A percentile compares a stretch with the other conserved stretches of the same genome.
Evolutionary conservation across 1,140 invertebrate genomes (phyloP).

Genomic region (Aphelinus certus): DNA sequence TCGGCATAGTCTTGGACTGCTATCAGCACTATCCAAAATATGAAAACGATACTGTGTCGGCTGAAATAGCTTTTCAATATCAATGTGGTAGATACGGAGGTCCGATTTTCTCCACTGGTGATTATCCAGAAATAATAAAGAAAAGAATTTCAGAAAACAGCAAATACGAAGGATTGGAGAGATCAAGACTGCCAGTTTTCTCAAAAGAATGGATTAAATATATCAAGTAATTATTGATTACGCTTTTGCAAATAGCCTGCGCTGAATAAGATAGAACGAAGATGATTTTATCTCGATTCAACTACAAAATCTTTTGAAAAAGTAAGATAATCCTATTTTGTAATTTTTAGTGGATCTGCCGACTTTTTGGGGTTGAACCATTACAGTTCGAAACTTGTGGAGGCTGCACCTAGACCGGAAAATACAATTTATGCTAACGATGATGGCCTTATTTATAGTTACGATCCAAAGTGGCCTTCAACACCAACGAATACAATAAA

Average conservation of each 20-base stretch:
- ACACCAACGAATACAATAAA: too few species aligned
- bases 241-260: too few species aligned
- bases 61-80: constrained; percentile 54
- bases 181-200: constrained; percentile 67
- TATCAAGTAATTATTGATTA: constrained; percentile 46
- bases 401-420: constrained; percentile 41
- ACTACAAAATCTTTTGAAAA: too few species aligned
- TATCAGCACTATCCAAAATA: constrained; percentile 40
- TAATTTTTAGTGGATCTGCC: neutral
- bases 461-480: constrained; percentile 52
- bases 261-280: constrained; percentile 46
- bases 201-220: constrained; percentile 60
- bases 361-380: constrained; percentile 3
- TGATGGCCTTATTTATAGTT: constrained; percentile 38
- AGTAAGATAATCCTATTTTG: too few species aligned
- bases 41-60: constrained; percentile 39
- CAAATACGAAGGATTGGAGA: constrained; percentile 62
- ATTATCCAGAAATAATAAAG: constrained; percentile 71
- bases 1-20: constrained; percentile 45
- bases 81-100: constrained; percentile 72
- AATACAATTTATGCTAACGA: constrained; percentile 48
- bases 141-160: constrained; percentile 66
- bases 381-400: neutral
- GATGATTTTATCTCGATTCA: too few species aligned
- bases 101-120: constrained; percentile 70